These are phyloP conservation scores for Aphidius ervi DNA, from an alignment of 1,140 invertebrate genomes.

Conservation along the genomic window DNA sequence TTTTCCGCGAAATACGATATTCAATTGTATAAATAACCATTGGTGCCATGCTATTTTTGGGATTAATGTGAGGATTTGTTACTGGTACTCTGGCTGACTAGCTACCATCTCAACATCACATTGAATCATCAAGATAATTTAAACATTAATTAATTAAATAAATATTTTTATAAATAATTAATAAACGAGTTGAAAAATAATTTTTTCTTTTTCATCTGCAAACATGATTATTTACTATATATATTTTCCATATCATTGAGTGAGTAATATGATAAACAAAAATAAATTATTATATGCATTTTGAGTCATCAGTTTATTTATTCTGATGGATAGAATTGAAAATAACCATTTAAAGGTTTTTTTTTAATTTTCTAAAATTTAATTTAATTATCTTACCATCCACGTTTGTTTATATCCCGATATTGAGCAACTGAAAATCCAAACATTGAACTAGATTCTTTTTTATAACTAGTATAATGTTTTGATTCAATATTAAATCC, in stretches of 20 bases:
- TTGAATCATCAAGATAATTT: no score
- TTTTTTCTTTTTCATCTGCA: no score
- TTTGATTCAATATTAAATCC: slow-evolving; percentile 26
- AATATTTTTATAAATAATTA: no score
- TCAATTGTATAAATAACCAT: slow-evolving; percentile 31
- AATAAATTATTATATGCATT: no score
- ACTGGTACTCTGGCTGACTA: no score
- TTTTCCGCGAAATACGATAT: slow-evolving; percentile 31
- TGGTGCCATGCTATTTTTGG: slow-evolving; percentile 36
- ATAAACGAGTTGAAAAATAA: no score
- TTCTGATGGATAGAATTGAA: background rate
- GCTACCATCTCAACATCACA: no score
- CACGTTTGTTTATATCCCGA: slow-evolving; percentile 23
- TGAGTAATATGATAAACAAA: no score
- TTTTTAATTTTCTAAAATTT: background rate
- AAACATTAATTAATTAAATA: no score
- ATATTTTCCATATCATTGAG: no score
- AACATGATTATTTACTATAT: no score
- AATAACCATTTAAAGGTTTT: slow-evolving; percentile 2
- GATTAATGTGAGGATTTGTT: slow-evolving; percentile 27
- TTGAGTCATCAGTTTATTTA: no score
- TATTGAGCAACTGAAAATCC: slow-evolving; percentile 27
- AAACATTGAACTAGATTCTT: slow-evolving; percentile 23
- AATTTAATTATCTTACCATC: slow-evolving; percentile 20
- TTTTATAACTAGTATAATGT: slow-evolving; percentile 23